A percentile compares a stretch with the other conserved stretches of the same genome.
Conservation (phyloP, 1,140 invertebrate species). For the Ganaspis sp. region DNA sequence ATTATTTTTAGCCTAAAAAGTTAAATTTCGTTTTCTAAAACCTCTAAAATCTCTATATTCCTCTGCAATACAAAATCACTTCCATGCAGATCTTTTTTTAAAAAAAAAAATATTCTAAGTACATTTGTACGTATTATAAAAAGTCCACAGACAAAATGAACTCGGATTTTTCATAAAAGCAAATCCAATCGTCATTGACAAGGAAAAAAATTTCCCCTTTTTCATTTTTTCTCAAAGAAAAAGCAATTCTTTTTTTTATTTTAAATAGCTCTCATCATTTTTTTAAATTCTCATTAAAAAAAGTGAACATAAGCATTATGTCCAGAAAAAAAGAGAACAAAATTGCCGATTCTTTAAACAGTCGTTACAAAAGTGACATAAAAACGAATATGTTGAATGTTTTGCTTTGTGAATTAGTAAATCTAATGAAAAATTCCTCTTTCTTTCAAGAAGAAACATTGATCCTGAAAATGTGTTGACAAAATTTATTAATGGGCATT, state of each 20-base stretch:
- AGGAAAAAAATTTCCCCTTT: neutral
- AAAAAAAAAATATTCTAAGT: conserved; percentile 27
- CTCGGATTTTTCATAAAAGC: neutral
- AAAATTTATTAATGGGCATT: neutral
- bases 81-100: neutral
- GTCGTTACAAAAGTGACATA: neutral
- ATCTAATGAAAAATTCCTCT: neutral
- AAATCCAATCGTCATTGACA: conserved; percentile 3
- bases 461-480: neutral
- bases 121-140: conserved; percentile 3
- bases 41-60: neutral
- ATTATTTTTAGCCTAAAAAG: neutral
- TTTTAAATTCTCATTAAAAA: neutral
- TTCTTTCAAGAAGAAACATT: neutral
- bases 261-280: neutral
- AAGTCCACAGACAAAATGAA: conserved; percentile 11
- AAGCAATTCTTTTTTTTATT: neutral
- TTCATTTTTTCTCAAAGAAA: neutral
- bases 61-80: conserved; percentile 24
- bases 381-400: neutral
- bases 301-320: neutral
- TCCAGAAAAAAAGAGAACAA: neutral
- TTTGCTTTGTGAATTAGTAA: neutral
- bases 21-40: neutral
- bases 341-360: neutral